Base-by-base conservation (phyloP, 2,797 vertebrate genomes). In the Caiman crocodilus region DNA sequence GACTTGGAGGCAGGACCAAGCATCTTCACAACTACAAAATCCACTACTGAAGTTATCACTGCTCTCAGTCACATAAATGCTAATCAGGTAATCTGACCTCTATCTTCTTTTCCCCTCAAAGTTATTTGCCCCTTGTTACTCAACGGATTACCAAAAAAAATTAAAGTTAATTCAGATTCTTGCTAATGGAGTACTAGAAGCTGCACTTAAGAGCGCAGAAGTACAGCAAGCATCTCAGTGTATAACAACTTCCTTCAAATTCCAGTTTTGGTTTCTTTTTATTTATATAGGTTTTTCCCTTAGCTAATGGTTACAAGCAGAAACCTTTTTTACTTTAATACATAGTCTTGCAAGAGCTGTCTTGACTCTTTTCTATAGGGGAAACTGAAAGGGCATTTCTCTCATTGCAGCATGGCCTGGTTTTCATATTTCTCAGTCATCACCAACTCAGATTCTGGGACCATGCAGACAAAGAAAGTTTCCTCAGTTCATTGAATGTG, bases 401-500 rank as follows among this genome's bases (percentile, higher is more conserved):
- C 57, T 86, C 55, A 83, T n/a, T 56, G 55, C 1, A 0, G 20
- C 77, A 50, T 7, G 26, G 57, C 59, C 13, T 71, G 79, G 20
- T 89, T 93, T 90, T 83, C 77, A 74, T 55, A 26, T 59, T 86
- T 77, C 79, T 60, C n/a, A 75, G 20, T 16, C 50, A 60, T 4
- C 79, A 86, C 80, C 86, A 88, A 14, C 30, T 92, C 79, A 25
- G 35, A 83, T 77, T 82, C 78, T 75, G 77, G 32, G 56, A n/a
- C 79, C 6, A 58, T 92, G 89, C 79, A 93, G 92, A 92, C 74
- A 59, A 88, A 88, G 4, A 23, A 50, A 81, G 64, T 83, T 30
- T 74, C 76, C 84, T 80, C 84, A 92, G 79, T 82, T 95, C 86
- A 73, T 20, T 87, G 91, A 76, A 67, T 71, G 60, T 80, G 79